Percentiles rank a stretch among this genome's conserved stretches.
These are phyloP conservation scores for Ptychobarbus kaznakovi DNA, from an alignment of 2,797 vertebrate species.

Conservation along the genomic window DNA sequence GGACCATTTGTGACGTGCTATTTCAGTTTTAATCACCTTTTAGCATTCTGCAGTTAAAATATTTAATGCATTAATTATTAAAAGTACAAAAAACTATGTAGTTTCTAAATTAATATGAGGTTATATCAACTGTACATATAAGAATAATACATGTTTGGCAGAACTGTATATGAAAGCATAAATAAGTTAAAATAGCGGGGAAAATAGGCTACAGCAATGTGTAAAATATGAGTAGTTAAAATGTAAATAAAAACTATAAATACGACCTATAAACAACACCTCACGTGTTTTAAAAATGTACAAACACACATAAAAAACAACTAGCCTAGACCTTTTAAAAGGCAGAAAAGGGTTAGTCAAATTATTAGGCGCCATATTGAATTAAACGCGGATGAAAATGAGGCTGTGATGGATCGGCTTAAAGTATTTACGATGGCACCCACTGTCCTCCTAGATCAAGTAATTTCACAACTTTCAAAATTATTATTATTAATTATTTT, in stretches of 20 bases:
- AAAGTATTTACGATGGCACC: neutral
- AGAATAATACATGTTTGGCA: neutral
- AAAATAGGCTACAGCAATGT: neutral
- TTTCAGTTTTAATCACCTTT: neutral
- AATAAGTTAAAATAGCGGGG: neutral
- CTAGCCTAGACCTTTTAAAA: neutral
- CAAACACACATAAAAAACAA: neutral
- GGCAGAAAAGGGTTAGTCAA: neutral
- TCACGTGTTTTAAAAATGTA: neutral
- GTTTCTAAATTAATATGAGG: neutral
- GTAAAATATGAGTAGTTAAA: neutral
- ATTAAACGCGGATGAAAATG: neutral
- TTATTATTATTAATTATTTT: neutral
- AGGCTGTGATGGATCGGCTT: neutral
- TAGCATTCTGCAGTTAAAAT: neutral
- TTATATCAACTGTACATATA: neutral
- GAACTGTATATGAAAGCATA: neutral
- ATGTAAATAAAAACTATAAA: neutral
- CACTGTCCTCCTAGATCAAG: neutral
- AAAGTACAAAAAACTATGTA: neutral
- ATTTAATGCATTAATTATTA: neutral
- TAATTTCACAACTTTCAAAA: neutral
- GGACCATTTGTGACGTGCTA: neutral
- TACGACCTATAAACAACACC: neutral
- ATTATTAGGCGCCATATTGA: neutral